A percentile compares a stretch with the other conserved stretches of the same genome.
Conservation (phyloP, 2,113 vertebrate species). For the Anoura caudifer region DNA sequence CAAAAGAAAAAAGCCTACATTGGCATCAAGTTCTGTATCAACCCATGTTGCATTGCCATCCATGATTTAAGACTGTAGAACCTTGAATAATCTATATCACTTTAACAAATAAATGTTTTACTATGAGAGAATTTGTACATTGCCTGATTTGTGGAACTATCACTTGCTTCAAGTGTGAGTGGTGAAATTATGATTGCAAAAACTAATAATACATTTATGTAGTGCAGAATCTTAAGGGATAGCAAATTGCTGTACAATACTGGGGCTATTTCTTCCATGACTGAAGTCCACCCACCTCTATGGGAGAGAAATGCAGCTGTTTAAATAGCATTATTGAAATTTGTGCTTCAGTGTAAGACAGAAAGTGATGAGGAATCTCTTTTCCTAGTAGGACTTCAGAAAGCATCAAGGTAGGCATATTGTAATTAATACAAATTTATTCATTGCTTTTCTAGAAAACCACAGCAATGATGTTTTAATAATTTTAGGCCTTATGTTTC, state of each 20-base stretch:
- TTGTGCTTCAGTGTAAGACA: background rate
- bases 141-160: slow-evolving; percentile 65
- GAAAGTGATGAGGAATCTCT: background rate
- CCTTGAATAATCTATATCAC: slow-evolving; percentile 81
- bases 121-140: slow-evolving; percentile 67
- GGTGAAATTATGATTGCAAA: background rate
- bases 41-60: slow-evolving; percentile 71
- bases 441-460: background rate
- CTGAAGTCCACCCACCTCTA: background rate
- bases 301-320: background rate
- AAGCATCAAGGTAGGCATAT: background rate
- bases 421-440: background rate
- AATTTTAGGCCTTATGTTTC: background rate
- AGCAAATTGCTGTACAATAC: background rate
- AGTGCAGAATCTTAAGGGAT: background rate
- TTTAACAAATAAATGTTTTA: slow-evolving; percentile 86
- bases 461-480: background rate
- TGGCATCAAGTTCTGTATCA: slow-evolving; percentile 72
- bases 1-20: slow-evolving; percentile 30
- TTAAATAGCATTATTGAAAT: background rate
- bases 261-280: background rate
- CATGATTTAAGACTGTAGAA: slow-evolving; percentile 81
- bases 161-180: background rate
- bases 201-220: background rate
- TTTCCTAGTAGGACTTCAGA: background rate